Evolutionary conservation across 2,797 vertebrate species (phyloP).

Genomic region (Channallabes apus): DNA sequence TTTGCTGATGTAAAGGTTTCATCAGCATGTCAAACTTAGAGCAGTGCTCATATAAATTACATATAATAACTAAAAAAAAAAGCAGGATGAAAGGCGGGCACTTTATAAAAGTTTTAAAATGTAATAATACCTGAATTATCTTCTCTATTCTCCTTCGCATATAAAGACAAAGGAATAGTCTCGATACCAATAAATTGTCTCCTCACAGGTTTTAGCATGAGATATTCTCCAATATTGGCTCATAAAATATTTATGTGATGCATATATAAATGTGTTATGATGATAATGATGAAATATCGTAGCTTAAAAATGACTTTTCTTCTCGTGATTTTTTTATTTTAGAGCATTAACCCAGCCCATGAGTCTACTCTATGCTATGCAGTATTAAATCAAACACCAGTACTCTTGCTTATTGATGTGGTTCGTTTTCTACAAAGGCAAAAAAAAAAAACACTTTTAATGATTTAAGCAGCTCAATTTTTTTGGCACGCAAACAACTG

Average conservation of each 20-base stretch:
- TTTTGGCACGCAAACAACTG: background rate
- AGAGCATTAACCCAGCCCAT: background rate
- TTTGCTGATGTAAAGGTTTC: background rate
- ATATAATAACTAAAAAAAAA: background rate
- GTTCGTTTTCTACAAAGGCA: background rate
- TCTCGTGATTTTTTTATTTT: background rate
- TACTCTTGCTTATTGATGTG: background rate
- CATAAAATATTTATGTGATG: background rate
- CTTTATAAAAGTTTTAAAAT: background rate
- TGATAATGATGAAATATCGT: background rate
- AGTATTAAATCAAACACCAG: background rate
- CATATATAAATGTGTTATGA: background rate
- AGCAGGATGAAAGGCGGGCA: background rate
- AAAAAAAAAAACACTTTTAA: background rate
- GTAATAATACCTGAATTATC: background rate
- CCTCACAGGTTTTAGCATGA: background rate
- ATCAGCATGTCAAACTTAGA: background rate
- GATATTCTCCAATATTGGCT: background rate
- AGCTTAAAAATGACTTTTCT: conserved; percentile 1
- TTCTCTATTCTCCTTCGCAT: background rate
- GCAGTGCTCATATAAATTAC: background rate
- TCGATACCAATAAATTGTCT: background rate
- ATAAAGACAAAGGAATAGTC: background rate
- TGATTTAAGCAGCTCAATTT: background rate
- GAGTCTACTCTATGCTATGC: background rate